A percentile compares a stretch with the other conserved stretches of the same genome.
Conservation (phyloP, 2,888 invertebrate species). For the Nemurella pictetii region DNA sequence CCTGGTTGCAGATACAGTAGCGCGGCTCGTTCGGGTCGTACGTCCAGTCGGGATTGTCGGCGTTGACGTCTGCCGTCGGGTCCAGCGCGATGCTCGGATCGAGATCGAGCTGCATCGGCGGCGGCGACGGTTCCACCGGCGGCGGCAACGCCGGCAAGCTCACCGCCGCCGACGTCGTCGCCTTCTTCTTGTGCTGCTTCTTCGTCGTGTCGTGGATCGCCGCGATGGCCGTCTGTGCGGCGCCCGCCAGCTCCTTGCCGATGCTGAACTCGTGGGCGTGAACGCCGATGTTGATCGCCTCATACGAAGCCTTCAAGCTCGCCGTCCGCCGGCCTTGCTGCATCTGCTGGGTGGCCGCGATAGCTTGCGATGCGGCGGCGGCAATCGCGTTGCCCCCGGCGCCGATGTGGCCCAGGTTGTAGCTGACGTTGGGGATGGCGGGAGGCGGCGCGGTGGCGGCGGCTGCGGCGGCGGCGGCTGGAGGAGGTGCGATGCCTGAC, state of each 20-base stretch:
- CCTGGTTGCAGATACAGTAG: slow-evolving; percentile 96
- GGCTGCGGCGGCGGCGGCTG: slow-evolving; percentile 37
- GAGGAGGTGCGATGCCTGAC: slow-evolving; percentile 36
- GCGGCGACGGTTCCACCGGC: slow-evolving; percentile 51
- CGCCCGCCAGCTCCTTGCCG: slow-evolving; percentile 70
- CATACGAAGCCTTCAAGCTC: slow-evolving; percentile 92
- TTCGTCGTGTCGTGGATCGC: slow-evolving; percentile 67
- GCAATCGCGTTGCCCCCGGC: slow-evolving; percentile 87
- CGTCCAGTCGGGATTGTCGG: slow-evolving; percentile 70
- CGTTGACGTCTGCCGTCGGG: slow-evolving; percentile 57
- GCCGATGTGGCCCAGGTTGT: slow-evolving; percentile 79
- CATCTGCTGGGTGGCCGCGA: slow-evolving; percentile 91
- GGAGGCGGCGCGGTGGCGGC: slow-evolving; percentile 48
- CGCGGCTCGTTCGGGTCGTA: slow-evolving; percentile 95
- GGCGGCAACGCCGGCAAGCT: slow-evolving; percentile 43
- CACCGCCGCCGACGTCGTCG: background rate
- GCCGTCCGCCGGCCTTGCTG: slow-evolving; percentile 75
- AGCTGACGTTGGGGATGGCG: slow-evolving; percentile 57
- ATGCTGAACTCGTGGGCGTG: slow-evolving; percentile 66
- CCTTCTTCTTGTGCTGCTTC: slow-evolving; percentile 61
- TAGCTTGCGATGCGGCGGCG: slow-evolving; percentile 93
- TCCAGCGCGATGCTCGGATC: slow-evolving; percentile 61
- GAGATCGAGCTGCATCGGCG: slow-evolving; percentile 52
- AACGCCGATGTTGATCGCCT: slow-evolving; percentile 68
- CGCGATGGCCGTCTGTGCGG: slow-evolving; percentile 72